Percentiles rank a stretch among this genome's conserved stretches.
phyloP scores from a whole-genome alignment of 2,113 vertebrate genomes.

The Ciconia maguari region DNA sequence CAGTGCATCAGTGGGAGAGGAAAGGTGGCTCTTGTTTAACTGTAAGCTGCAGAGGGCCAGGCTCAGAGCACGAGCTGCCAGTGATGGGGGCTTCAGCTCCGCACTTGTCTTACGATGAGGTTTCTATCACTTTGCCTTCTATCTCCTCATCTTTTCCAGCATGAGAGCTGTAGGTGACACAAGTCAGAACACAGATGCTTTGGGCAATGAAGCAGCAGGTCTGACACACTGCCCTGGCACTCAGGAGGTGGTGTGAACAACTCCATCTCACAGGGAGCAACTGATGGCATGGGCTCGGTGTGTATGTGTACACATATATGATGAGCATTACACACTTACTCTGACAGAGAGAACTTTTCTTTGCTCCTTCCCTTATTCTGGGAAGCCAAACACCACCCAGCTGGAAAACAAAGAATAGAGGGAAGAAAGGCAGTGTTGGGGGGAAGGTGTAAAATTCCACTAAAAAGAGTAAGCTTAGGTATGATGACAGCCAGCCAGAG shows the following conservation, averaged over 20 bases:
- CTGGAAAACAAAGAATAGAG: conserved; percentile 65
- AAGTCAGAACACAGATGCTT: background rate
- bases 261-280: background rate
- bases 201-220: background rate
- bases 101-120: background rate
- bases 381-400: conserved; percentile 74
- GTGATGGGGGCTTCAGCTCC: background rate
- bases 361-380: conserved; percentile 41
- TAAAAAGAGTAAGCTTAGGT: background rate
- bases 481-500: background rate
- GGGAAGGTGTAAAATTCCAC: background rate
- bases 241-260: background rate
- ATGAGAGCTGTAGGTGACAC: rapidly evolving
- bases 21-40: background rate
- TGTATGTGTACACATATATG: rapidly evolving
- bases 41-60: background rate
- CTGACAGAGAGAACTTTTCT: conserved; percentile 64
- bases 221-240: background rate
- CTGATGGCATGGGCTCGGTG: rapidly evolving
- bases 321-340: conserved; percentile 74
- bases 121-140: background rate
- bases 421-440: background rate
- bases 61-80: background rate
- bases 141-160: rapidly evolving
- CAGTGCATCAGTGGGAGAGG: background rate